phyloP scores from a whole-genome alignment of 2,113 vertebrate species.

The Ursus arctos region DNA sequence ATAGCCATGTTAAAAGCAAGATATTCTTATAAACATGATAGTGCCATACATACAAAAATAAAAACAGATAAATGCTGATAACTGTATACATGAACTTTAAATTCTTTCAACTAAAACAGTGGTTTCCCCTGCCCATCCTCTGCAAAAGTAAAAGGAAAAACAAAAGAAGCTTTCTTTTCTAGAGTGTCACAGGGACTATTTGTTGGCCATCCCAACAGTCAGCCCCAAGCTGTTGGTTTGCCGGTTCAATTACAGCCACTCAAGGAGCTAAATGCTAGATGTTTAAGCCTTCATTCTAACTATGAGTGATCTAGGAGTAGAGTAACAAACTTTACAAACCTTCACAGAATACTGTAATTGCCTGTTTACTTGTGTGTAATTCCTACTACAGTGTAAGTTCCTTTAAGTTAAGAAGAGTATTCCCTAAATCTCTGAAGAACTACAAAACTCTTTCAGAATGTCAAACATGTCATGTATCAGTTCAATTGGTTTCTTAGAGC shows the following conservation, averaged over 20 bases:
- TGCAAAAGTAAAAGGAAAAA: background rate
- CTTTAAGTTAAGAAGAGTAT: background rate
- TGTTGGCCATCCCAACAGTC: background rate
- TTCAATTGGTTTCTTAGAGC: background rate
- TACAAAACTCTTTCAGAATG: background rate
- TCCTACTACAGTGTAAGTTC: background rate
- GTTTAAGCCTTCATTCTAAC: conserved; percentile 22
- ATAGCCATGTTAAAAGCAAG: background rate
- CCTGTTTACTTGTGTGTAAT: background rate
- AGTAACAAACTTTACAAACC: conserved; percentile 6
- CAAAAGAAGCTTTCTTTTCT: background rate
- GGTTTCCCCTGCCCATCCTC: background rate
- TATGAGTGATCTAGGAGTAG: background rate
- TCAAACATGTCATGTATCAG: background rate
- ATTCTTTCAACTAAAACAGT: background rate
- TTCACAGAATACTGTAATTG: background rate
- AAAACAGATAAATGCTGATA: background rate
- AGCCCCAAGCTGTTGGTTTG: background rate
- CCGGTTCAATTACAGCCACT: background rate
- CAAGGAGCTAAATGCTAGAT: background rate
- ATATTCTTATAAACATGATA: background rate
- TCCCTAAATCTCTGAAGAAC: background rate
- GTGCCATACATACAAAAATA: background rate
- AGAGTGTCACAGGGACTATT: background rate
- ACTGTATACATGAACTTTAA: background rate